Evolutionary conservation across 2,797 vertebrate species (phyloP), one percentile per base, ranked within the genome.

Genomic region (Acestrorhynchus altus): DNA sequence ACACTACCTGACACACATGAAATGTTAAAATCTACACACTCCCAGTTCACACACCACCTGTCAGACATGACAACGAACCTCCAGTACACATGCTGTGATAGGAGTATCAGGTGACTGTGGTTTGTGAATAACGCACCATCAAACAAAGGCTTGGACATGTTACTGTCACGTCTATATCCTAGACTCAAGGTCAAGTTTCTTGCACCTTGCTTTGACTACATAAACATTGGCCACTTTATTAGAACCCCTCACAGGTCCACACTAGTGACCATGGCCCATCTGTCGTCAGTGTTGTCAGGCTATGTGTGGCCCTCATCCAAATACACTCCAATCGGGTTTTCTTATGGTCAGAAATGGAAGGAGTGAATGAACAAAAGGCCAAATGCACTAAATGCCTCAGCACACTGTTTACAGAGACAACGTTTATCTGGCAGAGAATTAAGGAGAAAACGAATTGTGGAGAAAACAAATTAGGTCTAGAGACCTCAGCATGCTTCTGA

Each of bases 81-180:
- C 24, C 24, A 44, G 42, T 11, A 26, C 35, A 39, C 24, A 54
- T 61, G 11, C 44, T 28, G 42, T 46, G 59, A 54, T 42, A 63
- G 28, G 22, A 71, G 12, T 31, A 28, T 77, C 46, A 42, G 40
- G 8, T 67, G 74, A 69, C 46, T 31, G 11, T 8, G 9, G 20
- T 16, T 35, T 60, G 26, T 49, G 24, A 52, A 46, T 52, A 18
- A 44, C 59, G 68, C 72, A 31, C 15, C 9, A 15, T 26, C 20
- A 10, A 51, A 57, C 26, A 49, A 66, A 74, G 47, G 39, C 69
- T 47, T 76, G 12, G 11, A 47, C 4, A 11, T 22, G 39, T 76
- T 54, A 72, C 57, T 70, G 44, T 72, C 44, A 75, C 72, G 57
- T 31, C 51, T 80, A 60, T 52, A 68, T 63, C 10, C 54, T 3